phyloP scores from a whole-genome alignment of 2,113 vertebrate genomes.

The Corythaeola cristata region DNA sequence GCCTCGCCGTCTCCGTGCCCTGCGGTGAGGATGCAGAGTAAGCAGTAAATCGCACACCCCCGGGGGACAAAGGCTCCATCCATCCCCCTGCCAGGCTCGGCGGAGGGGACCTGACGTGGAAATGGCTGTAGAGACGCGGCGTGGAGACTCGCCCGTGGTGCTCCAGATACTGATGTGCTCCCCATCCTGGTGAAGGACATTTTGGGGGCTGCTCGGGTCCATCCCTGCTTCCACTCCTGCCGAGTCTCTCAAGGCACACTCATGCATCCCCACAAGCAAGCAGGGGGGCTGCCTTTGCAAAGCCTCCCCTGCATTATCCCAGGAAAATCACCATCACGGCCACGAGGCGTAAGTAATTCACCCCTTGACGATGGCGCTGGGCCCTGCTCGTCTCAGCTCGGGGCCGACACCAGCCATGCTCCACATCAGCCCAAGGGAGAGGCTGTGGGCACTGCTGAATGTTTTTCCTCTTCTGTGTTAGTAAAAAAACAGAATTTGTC shows the following conservation, averaged over 20 bases:
- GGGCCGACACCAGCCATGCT: not conserved
- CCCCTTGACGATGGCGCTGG: not conserved
- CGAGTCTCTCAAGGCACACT: not conserved
- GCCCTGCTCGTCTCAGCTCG: fast-evolving
- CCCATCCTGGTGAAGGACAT: fast-evolving
- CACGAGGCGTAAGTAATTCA: fast-evolving
- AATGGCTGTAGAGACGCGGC: fast-evolving
- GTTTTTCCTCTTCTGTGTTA: not conserved
- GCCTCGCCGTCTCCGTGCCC: not conserved
- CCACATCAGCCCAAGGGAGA: fast-evolving
- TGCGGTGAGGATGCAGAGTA: not conserved
- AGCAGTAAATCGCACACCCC: not conserved
- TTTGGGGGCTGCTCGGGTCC: not conserved
- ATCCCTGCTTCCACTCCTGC: fast-evolving
- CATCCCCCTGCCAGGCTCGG: not conserved
- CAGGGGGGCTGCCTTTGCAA: not conserved
- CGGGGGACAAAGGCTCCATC: not conserved
- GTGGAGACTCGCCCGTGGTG: not conserved
- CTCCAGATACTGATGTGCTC: not conserved
- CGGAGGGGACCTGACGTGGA: not conserved
- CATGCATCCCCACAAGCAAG: not conserved
- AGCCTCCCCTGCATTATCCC: not conserved
- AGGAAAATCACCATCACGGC: not conserved
- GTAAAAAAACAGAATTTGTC: not conserved
- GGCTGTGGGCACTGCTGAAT: not conserved